Base-by-base conservation (phyloP, 92 coral and sea anemone species). In the Epizoanthus fatuus region DNA sequence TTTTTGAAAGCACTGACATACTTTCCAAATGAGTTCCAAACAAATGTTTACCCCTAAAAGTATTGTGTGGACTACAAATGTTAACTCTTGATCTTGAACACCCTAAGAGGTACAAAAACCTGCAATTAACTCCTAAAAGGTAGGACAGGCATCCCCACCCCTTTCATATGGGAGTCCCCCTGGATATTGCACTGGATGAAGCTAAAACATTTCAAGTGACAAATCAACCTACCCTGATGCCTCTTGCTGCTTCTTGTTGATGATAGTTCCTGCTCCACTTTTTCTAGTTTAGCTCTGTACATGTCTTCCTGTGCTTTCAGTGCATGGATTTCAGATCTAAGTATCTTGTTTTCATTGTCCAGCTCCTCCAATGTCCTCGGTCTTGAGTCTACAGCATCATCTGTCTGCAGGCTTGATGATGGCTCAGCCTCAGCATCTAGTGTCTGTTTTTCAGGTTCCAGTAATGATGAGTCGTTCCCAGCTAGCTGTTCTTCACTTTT, bases 181-280 rank as follows among this genome's bases (percentile, higher is more conserved):
- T 1, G 35, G 35, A 10, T 49, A 49, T 12, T 49, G 53, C 53
- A 49, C 2, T 49, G 53, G 53, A 49, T 49, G 53, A n/a, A 11
- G 1, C 10, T 6, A 12, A 5, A 22, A 12, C 37, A 22, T 63
- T 63, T 63, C 42, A 66, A 45, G 35, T 47, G 0, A 44, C 17
- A 19, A 70, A 12, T 44, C 35, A 45, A 70, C 2, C 47, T 60
- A 77, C 82, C 82, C 86, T 90, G 79, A 79, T 84, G 47, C 51
- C 49, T 45, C 75, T 65, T 55, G 60, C 63, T 86, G 90, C 75
- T 66, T 80, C 72, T 68, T 62, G 84, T 81, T 81, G 84, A 19
- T 17, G 83, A 79, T 54, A 90, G 74, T 51, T 90, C 93, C 67
- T 90, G 91, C 55, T 90, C 93, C 44, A 87, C 63, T n/a, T 84